Evolutionary conservation across 2,113 vertebrate species (phyloP), one percentile per base, ranked within the genome.

Genomic region (Gorsachius goisagi): DNA sequence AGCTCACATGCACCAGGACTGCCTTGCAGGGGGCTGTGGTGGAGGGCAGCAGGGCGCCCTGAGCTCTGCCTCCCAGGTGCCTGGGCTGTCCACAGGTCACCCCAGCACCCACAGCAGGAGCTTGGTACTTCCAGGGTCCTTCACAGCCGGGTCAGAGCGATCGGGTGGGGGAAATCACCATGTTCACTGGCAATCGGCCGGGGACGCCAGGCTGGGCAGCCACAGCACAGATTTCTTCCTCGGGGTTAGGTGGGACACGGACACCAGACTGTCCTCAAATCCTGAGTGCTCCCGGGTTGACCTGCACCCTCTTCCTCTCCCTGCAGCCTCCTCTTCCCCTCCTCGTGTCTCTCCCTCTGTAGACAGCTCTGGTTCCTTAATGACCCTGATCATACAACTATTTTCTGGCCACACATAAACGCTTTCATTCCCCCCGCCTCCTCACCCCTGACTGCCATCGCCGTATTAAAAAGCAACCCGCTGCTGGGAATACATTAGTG

Each of bases 401-500:
- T 95, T 97, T 97, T 95, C 96, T 96, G 95, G 96, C 84, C 93
- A 94, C 96, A 97, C 93, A 97, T 91, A 96, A 96, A 95, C 1
- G 93, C 93, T 92, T 96, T 73, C 77, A 89, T 85, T 72, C 68
- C 75, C 30, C 39, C 64, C 52, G 11, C 47, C 22, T 5, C 33
- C 94, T 67, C 92, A 79, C 90, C 96, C 95, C 93, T 88, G 80
- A 83, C 93, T 97, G 94, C 96, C 94, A 88, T 76, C 24, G 11
- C 72, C 9, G 49, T 97, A 97, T 97, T 97, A 97, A 96, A 97
- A 97, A 98, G 97, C 95, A 96, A 97, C 95, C 97, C 95, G 88
- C 97, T 97, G 98, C 97, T 97, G 97, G 97, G 97, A 98, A 98
- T 97, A 97, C 97, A 97, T 97, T 98, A 97, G 95, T 96, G 97